phyloP scores from a whole-genome alignment of 2,797 vertebrate species.

The Amphiprion clarkii region DNA sequence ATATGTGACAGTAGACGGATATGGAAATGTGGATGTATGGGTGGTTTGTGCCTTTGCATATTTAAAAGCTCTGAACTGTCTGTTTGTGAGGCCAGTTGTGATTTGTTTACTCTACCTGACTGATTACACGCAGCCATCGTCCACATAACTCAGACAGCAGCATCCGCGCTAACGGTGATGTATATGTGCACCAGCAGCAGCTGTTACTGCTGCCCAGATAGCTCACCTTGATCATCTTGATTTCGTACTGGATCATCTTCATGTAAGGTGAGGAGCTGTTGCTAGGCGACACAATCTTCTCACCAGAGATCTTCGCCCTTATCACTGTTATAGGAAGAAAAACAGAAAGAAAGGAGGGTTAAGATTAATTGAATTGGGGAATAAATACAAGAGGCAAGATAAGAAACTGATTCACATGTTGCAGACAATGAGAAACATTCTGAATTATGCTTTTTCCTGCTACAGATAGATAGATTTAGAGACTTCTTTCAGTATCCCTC shows the following conservation, averaged over 20 bases:
- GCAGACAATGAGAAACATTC: slow-evolving; percentile 25
- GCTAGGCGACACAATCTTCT: slow-evolving; percentile 91
- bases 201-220: slow-evolving; percentile 8
- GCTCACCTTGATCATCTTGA: slow-evolving; percentile 97
- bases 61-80: not conserved
- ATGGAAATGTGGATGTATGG: not conserved
- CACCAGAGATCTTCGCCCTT: slow-evolving; percentile 90
- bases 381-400: slow-evolving; percentile 18
- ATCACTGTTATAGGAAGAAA: slow-evolving; percentile 85
- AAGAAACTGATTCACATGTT: slow-evolving; percentile 2
- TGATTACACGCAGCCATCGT: not conserved
- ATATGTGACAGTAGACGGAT: slow-evolving; percentile 4
- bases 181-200: slow-evolving; percentile 18
- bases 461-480: not conserved
- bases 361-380: slow-evolving; percentile 17
- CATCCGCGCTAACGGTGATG: not conserved
- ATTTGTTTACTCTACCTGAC: slow-evolving; percentile 6
- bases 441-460: not conserved
- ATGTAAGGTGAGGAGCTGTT: slow-evolving; percentile 87
- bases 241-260: slow-evolving; percentile 95
- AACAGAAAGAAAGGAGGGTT: slow-evolving; percentile 31
- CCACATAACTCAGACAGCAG: not conserved
- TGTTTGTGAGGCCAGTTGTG: not conserved
- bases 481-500: not conserved
- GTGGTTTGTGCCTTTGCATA: not conserved